Evolutionary conservation across 2,113 vertebrate genomes (phyloP).

Genomic region (Rhea americana): DNA sequence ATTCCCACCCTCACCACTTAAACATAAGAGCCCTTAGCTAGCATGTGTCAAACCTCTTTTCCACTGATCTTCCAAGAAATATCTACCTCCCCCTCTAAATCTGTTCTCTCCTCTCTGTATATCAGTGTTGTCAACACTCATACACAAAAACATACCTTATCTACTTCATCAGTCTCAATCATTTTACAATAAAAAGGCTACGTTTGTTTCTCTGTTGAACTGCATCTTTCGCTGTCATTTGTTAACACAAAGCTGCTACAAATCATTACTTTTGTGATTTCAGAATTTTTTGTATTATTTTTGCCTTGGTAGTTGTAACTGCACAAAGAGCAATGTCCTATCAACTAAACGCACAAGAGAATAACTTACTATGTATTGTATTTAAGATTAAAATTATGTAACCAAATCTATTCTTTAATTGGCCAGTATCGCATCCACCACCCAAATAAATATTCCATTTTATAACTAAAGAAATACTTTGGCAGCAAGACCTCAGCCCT

Average conservation of each 20-base stretch:
- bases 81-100: conserved; percentile 59
- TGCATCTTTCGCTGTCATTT: neutral
- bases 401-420: neutral
- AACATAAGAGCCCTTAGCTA: neutral
- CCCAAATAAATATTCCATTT: neutral
- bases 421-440: neutral
- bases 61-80: conserved; percentile 44
- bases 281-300: neutral
- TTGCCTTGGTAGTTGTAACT: neutral
- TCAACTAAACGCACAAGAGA: neutral
- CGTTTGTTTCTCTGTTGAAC: neutral
- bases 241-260: neutral
- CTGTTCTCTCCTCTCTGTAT: conserved; percentile 27
- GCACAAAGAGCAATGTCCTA: neutral
- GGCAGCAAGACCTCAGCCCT: neutral
- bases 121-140: neutral
- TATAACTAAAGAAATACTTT: neutral
- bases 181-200: neutral
- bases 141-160: neutral
- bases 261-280: no score
- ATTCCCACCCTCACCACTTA: neutral
- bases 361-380: neutral
- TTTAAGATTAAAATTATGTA: neutral
- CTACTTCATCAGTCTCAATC: neutral
- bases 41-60: conserved; percentile 1